Conservation (phyloP, 2,888 invertebrate genomes). For the Dilophus febrilis region DNA sequence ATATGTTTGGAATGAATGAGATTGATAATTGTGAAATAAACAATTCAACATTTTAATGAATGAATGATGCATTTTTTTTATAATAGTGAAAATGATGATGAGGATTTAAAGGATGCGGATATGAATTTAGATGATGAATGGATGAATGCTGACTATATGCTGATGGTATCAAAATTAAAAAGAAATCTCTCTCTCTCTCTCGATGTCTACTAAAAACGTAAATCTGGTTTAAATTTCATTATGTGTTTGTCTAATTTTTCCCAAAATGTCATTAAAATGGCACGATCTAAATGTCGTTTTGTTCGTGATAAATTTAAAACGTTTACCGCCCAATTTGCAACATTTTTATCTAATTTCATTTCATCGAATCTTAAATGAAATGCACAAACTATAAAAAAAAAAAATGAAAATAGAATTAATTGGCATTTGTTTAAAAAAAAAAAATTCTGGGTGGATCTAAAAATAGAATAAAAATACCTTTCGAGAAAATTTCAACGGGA, state of each 20-base stretch:
- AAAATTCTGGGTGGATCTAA: background rate
- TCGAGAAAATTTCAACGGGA: constrained; percentile 94
- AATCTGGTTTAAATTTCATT: constrained; percentile 28
- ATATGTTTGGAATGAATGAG: too few relatives aligned
- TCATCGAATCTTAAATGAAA: constrained; percentile 96
- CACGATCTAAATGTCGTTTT: constrained; percentile 92
- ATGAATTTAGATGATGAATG: too few relatives aligned
- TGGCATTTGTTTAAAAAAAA: too few relatives aligned
- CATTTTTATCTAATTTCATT: constrained; percentile 86
- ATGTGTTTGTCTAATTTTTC: constrained; percentile 72
- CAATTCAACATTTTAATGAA: too few relatives aligned
- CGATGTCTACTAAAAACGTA: constrained; percentile 19
- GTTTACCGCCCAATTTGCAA: constrained; percentile 92
- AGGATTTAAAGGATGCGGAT: too few relatives aligned
- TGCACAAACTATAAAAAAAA: constrained; percentile 59
- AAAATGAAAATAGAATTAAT: constrained; percentile 4
- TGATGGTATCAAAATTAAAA: too few relatives aligned
- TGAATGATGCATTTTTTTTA: too few relatives aligned
- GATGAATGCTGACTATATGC: too few relatives aligned
- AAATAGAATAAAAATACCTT: constrained; percentile 45
- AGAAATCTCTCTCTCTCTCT: background rate
- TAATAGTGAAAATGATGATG: too few relatives aligned
- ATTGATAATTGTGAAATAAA: too few relatives aligned
- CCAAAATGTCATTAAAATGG: constrained; percentile 92
- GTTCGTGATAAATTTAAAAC: constrained; percentile 81